Conservation (phyloP, 2,888 invertebrate species). For the Yponomeuta plumbellus region DNA sequence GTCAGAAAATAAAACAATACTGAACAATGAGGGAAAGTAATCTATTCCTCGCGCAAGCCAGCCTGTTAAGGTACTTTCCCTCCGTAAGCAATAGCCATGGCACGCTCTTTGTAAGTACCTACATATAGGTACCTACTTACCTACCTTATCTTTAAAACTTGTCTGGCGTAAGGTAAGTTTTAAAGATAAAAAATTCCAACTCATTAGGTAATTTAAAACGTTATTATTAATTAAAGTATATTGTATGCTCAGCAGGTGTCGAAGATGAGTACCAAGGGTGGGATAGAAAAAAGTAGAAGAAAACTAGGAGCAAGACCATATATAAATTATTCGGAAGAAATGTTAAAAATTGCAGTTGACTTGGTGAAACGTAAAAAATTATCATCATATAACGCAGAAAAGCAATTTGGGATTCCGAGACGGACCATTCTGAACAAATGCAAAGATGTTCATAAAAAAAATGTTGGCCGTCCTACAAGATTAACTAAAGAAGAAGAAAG, state of each 20-base stretch:
- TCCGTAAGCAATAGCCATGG: too few species aligned
- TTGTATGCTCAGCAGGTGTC: background rate
- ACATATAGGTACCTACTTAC: too few species aligned
- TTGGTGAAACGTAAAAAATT: slow-evolving; percentile 6
- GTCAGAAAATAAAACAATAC: too few species aligned
- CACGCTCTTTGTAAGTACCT: too few species aligned
- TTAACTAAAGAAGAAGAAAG: slow-evolving; percentile 23
- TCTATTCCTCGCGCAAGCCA: too few species aligned
- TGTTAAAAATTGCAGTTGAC: slow-evolving; percentile 1
- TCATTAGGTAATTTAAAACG: too few species aligned
- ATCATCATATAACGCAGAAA: slow-evolving; percentile 21
- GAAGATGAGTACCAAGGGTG: background rate
- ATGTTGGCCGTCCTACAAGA: slow-evolving; percentile 23
- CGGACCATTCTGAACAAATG: slow-evolving; percentile 24
- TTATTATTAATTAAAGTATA: background rate
- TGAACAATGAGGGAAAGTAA: too few species aligned
- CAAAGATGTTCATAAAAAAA: slow-evolving; percentile 21
- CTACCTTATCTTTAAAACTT: too few species aligned
- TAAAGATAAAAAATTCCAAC: too few species aligned
- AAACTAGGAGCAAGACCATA: slow-evolving; percentile 1
- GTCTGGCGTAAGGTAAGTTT: too few species aligned
- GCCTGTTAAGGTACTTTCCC: too few species aligned
- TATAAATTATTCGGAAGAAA: background rate
- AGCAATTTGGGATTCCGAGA: slow-evolving; percentile 24
- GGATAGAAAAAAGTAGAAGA: slow-evolving; percentile 6